Base-by-base conservation (phyloP, 2,797 vertebrate genomes). In the Acropternis orthonyx region DNA sequence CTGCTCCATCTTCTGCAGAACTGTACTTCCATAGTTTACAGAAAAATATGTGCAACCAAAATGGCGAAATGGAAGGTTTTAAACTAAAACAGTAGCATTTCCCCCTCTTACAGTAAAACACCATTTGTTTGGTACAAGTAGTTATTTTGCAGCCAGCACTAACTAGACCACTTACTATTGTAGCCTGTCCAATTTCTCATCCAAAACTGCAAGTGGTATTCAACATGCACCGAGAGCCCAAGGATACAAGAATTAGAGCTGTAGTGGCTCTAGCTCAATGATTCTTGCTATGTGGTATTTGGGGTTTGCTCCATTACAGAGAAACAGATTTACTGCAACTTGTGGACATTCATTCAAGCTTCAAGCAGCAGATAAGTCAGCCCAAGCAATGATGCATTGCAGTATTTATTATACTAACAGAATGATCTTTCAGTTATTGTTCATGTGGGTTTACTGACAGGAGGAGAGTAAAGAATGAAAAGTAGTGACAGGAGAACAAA, bases 241-340 rank as follows among this genome's bases (percentile, higher is more conserved):
- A 93, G 95, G 93, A 96, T 90, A 93, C 76, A 88, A 74, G 90
- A 95, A 80, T 94, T 90, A 92, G 83, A 95, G 65, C 37, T 61
- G 55, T 8, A 73, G 79, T 21, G 41, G 73, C 76, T 83, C 55
- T 23, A 44, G 76, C 56, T 85, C 83, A 56, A 51, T 77, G 88
- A 88, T 52, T 92, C 92, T 83, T 85, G 59, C 26, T 80, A 71
- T 63, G 68, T 76, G 88, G 61, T 56, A 41, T 85, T 66, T 75
- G 37, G 52, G 32, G 30, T 52, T 85, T 94, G 68, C 80, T 88
- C 73, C 73, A 49, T 78, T 92, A 87, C 41, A 74, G 65, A 91
- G 76, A 74, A 96, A 74, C 52, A 93, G 83, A 96, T 93, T 94
- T 92, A 95, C 76, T 0, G 2, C 88, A 88, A 83, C 76, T 34